phyloP scores from a whole-genome alignment of 2,113 vertebrate species.

The Cariama cristata region DNA sequence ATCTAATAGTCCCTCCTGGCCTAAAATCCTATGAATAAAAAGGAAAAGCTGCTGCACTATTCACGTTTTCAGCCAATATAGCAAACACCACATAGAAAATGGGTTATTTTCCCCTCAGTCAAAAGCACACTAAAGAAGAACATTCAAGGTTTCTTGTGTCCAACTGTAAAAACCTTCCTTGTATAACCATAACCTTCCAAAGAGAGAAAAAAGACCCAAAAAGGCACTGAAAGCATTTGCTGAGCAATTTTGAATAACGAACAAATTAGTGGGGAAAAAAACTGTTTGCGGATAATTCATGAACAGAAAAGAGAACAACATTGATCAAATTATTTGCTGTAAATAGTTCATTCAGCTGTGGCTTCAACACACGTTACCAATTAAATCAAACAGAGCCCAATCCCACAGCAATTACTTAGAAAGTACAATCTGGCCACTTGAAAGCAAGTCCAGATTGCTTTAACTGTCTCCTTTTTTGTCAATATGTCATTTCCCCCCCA shows the following conservation, averaged over 20 bases:
- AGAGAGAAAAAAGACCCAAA: background rate
- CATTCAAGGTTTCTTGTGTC: background rate
- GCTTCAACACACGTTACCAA: conserved; percentile 17
- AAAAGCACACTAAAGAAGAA: background rate
- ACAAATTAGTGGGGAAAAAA: background rate
- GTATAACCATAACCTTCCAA: background rate
- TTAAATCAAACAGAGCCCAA: conserved; percentile 19
- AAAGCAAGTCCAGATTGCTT: conserved; percentile 5
- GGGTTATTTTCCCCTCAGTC: background rate
- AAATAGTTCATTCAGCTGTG: conserved; percentile 21
- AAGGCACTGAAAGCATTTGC: background rate
- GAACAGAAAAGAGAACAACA: background rate
- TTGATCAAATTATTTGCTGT: conserved; percentile 35
- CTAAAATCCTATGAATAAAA: conserved; percentile 28
- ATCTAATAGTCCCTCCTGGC: conserved; percentile 30
- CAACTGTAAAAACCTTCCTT: background rate
- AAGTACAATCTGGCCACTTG: background rate
- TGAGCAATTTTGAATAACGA: conserved; percentile 19
- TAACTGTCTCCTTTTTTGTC: background rate
- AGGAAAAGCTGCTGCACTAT: conserved; percentile 6
- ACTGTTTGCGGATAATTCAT: background rate
- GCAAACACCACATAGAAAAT: conserved; percentile 25
- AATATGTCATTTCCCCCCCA: background rate
- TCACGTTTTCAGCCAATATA: conserved; percentile 29
- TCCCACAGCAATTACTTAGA: background rate